phyloP scores from a whole-genome alignment of 2,113 vertebrate species.

The Microcebus jonahi region DNA sequence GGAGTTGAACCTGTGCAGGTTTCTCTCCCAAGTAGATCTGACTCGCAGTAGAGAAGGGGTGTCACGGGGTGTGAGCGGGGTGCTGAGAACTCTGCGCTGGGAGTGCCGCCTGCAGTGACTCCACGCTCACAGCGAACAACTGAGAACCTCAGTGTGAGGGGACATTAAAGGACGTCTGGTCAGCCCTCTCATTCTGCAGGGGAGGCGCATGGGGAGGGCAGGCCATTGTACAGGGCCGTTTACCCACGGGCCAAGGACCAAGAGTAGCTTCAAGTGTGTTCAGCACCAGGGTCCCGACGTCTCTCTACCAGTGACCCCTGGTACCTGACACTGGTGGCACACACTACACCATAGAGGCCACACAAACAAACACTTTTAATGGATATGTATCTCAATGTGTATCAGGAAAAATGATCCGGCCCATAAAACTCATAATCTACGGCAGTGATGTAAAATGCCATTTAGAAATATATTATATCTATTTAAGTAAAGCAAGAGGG shows the following conservation, averaged over 20 bases:
- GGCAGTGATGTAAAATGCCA: background rate
- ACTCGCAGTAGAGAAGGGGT: background rate
- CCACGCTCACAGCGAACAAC: background rate
- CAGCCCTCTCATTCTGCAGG: background rate
- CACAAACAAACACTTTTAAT: too few relatives aligned
- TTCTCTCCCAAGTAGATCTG: background rate
- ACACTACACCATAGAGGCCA: background rate
- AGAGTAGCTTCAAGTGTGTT: background rate
- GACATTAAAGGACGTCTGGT: background rate
- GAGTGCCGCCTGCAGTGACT: background rate
- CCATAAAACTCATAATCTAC: background rate
- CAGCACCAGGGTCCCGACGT: background rate
- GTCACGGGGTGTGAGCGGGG: too few relatives aligned
- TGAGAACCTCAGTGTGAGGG: background rate
- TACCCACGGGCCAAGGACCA: too few relatives aligned
- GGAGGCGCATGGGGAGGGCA: background rate
- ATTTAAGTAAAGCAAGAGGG: background rate
- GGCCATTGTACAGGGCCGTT: background rate
- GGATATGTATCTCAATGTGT: background rate
- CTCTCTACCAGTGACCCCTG: background rate
- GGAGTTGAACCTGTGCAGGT: background rate
- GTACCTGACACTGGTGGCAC: accelerated
- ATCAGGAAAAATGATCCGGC: background rate
- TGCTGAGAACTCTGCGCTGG: too few relatives aligned
- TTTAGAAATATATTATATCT: background rate